Conservation (phyloP, 2,797 vertebrate genomes). For the Acomys russatus region DNA sequence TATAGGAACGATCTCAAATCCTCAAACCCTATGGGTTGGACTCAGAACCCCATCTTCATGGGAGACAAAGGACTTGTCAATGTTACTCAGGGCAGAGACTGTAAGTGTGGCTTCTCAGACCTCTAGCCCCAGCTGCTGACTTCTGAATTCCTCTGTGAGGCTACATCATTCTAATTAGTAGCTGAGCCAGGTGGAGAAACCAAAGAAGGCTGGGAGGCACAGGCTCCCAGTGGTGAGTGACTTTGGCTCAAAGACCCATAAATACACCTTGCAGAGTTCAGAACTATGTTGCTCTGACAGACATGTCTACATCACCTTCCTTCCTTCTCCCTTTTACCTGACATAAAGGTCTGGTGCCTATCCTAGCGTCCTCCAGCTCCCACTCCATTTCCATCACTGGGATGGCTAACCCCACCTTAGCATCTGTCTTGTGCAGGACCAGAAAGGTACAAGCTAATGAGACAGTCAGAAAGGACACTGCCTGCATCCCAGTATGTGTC, state of each 20-base stretch:
- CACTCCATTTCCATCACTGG: background rate
- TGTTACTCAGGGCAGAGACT: background rate
- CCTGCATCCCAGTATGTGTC: background rate
- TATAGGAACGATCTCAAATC: background rate
- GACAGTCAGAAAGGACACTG: no score
- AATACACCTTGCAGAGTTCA: background rate
- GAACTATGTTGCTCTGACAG: background rate
- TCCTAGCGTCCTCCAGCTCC: background rate
- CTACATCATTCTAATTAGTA: fast-evolving
- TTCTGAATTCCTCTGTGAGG: background rate
- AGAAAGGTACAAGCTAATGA: background rate
- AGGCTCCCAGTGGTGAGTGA: background rate
- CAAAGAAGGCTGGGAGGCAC: background rate
- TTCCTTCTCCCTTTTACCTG: background rate
- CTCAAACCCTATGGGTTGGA: background rate
- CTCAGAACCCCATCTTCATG: background rate
- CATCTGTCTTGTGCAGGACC: background rate
- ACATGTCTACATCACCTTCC: fast-evolving
- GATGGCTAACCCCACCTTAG: background rate
- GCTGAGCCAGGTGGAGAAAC: background rate
- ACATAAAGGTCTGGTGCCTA: background rate
- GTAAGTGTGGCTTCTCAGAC: background rate
- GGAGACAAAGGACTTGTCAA: background rate
- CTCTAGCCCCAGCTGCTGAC: background rate
- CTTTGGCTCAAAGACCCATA: background rate